These are phyloP conservation scores for Plagodis dolabraria DNA, from an alignment of 2,888 invertebrate species.

Conservation along the genomic window DNA sequence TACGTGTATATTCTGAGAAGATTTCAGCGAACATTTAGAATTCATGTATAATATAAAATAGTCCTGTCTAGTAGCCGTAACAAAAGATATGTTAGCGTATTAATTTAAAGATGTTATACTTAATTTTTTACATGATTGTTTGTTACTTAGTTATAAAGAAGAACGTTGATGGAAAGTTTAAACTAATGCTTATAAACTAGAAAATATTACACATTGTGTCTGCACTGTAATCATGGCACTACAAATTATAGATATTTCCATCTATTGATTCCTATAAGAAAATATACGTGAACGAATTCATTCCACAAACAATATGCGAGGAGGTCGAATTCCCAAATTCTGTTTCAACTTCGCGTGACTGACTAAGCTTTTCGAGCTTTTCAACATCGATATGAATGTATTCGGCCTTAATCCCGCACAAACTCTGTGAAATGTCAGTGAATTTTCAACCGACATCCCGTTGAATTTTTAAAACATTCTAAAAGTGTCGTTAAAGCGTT, in stretches of 20 bases:
- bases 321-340: conserved; percentile 9
- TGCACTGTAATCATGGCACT: too few relatives aligned
- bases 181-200: too few relatives aligned
- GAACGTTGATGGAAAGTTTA: too few relatives aligned
- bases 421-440: conserved; percentile 7
- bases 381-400: conserved; percentile 15
- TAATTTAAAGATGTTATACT: too few relatives aligned
- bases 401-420: conserved; percentile 17
- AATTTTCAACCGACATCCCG: conserved; percentile 7
- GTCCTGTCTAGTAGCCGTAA: too few relatives aligned
- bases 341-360: conserved; percentile 15
- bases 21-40: too few relatives aligned
- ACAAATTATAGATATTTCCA: not conserved
- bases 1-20: too few relatives aligned
- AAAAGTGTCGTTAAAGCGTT: not conserved
- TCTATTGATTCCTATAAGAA: not conserved
- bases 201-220: too few relatives aligned
- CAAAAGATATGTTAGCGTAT: too few relatives aligned
- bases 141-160: too few relatives aligned
- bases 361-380: conserved; percentile 4
- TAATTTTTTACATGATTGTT: too few relatives aligned
- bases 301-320: conserved; percentile 13
- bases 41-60: too few relatives aligned
- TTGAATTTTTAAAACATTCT: conserved; percentile 5
- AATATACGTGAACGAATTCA: conserved; percentile 5